phyloP scores from a whole-genome alignment of 53 echinoderm and acorn worm genomes.

The Hippasteria phrygiana region DNA sequence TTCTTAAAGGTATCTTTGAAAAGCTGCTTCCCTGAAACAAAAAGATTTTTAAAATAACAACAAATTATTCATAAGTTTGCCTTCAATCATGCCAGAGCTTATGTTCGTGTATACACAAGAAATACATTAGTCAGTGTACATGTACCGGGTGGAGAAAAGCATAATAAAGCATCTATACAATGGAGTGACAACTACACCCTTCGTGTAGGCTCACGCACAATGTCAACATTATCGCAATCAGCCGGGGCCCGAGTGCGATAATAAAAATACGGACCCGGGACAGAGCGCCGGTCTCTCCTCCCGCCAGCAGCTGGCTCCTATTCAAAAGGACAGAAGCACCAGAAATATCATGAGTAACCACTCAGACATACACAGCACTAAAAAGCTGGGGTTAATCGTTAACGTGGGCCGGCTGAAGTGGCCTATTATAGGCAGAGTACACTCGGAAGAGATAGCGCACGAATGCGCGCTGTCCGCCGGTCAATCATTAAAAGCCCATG shows the following conservation, averaged over 20 bases:
- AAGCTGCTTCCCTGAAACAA: not conserved
- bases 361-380: conserved; percentile 30
- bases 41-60: not conserved
- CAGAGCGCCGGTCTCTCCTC: not conserved
- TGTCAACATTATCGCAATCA: conserved; percentile 54
- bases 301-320: conserved; percentile 44
- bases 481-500: conserved; percentile 44
- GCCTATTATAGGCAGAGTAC: conserved; percentile 38
- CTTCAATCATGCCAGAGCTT: conserved; percentile 5
- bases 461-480: conserved; percentile 10
- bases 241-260: conserved; percentile 16
- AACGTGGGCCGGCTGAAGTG: conserved; percentile 33
- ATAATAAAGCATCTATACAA: conserved; percentile 37
- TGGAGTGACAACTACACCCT: conserved; percentile 40
- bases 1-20: not conserved
- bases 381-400: conserved; percentile 46
- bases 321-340: conserved; percentile 48
- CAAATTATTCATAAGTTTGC: conserved; percentile 40
- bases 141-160: conserved; percentile 3
- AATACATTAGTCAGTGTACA: conserved; percentile 26
- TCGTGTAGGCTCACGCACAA: conserved; percentile 28
- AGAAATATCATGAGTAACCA: conserved; percentile 46
- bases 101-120: not conserved
- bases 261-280: conserved; percentile 15
- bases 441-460: conserved; percentile 44